Conservation (phyloP, 2,888 invertebrate species). For the Drosophila hamatofila region DNA sequence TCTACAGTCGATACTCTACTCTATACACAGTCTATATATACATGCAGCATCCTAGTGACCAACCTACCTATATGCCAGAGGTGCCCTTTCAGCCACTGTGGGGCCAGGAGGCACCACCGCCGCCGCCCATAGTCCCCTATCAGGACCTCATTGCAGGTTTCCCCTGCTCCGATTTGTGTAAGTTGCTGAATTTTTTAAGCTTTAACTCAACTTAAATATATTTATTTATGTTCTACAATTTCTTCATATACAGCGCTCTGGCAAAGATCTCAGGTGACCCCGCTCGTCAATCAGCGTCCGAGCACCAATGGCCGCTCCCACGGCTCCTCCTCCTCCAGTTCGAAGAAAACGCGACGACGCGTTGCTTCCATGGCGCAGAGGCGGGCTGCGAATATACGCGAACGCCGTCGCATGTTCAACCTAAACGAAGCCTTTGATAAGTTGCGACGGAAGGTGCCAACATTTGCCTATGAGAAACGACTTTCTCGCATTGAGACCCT, state of each 20-base stretch:
- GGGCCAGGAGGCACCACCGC: constrained; percentile 86
- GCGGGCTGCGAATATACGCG: constrained; percentile 96
- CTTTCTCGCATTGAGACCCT: constrained; percentile 97
- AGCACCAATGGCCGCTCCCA: constrained; percentile 67
- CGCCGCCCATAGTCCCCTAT: constrained; percentile 88
- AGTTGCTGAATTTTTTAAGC: constrained; percentile 33
- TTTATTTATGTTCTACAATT: background rate
- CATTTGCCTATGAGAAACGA: constrained; percentile 98
- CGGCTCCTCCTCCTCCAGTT: constrained; percentile 81
- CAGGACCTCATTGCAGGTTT: constrained; percentile 90
- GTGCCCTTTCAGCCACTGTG: constrained; percentile 85
- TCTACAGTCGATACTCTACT: constrained; percentile 27
- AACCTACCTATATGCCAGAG: constrained; percentile 84
- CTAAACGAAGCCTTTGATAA: constrained; percentile 98
- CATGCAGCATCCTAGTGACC: constrained; percentile 84
- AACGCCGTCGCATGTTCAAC: constrained; percentile 97
- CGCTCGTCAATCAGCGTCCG: constrained; percentile 84
- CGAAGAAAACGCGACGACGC: constrained; percentile 93
- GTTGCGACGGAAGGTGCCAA: constrained; percentile 95
- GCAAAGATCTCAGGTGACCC: constrained; percentile 87
- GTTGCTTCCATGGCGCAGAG: constrained; percentile 96
- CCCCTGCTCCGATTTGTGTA: constrained; percentile 89
- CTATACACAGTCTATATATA: constrained; percentile 4
- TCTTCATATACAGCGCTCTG: constrained; percentile 85
- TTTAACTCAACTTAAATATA: background rate